Base-by-base conservation (phyloP, 2,113 vertebrate species). In the Proterorhinus semilunaris region DNA sequence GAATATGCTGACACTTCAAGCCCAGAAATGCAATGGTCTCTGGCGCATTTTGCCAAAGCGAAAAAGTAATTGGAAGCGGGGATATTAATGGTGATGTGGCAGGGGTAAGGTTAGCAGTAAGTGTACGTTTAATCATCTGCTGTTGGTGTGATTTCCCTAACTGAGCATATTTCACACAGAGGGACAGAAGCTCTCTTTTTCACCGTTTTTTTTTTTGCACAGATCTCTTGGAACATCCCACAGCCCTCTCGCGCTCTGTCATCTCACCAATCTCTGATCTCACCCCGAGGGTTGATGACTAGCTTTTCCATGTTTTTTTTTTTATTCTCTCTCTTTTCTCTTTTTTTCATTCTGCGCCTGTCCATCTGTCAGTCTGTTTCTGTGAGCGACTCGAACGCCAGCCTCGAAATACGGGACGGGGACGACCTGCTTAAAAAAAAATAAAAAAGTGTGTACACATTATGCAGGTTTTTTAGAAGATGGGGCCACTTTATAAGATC, bases 351-450 rank as follows among this genome's bases (percentile, higher is more conserved):
- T 12, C 83, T 49, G 69, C 71, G 49, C 69, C 36, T 62, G 76
- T 80, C 59, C 65, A 81, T 85, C 81, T 65, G 75, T 86, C 87
- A 83, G 73, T 82, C 65, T 77, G 63, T 80, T 52, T 82, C 79
- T 78, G 62, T 71, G 50, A 73, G 64, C 66, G 72, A 82, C 65
- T 67, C 27, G 66, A 65, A 81, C 71, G 62, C 47, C 4, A 63
- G 7, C 55, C 27, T 2, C 4, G 27, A 36, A 36, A 3, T 2
- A 36, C 27, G 4, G 27, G 27, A 36, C 27, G 27, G 27, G 27
- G n/a, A n/a, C n/a, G n/a, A 5, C 27, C 27, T 36, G 27, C 27
- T 36, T 3, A 36, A 3, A 27, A 2, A 27, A 27, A 36, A 36
- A 36, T 21, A 21, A 21, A 21, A 21, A 21, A 21, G 21, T 21